Conservation (phyloP, 1,140 invertebrate species). For the Conus ventricosus region DNA sequence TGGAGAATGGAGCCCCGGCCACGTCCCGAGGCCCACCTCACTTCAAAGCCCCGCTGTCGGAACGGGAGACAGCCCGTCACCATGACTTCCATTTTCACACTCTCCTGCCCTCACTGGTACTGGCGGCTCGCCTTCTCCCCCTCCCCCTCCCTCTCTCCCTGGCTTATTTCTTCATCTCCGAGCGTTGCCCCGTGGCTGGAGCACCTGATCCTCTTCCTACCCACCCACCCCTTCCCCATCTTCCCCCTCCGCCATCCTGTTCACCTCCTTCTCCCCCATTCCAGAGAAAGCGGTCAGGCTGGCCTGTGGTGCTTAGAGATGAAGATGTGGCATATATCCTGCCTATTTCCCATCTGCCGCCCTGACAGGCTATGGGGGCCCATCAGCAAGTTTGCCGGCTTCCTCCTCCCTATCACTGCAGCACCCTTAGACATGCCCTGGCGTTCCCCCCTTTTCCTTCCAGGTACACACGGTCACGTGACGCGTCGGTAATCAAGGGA, state of each 20-base stretch:
- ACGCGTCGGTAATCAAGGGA: neutral
- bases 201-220: no score
- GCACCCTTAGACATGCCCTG: no score
- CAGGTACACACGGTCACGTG: neutral
- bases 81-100: conserved; percentile 26
- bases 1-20: conserved; percentile 17
- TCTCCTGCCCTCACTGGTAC: neutral
- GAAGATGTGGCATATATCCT: conserved; percentile 14
- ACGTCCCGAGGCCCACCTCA: neutral
- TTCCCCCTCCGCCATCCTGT: neutral
- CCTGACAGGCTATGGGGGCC: neutral
- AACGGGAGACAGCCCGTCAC: conserved; percentile 9
- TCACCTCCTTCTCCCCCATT: neutral
- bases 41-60: conserved; percentile 6
- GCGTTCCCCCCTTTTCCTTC: neutral
- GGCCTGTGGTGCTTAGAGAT: neutral
- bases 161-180: neutral
- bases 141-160: neutral
- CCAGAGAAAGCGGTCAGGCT: neutral
- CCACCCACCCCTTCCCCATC: neutral
- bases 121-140: neutral
- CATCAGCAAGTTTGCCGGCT: neutral
- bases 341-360: neutral
- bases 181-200: neutral
- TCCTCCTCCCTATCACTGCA: neutral